These are phyloP conservation scores for Epizoanthus stellaris DNA, from an alignment of 92 coral and sea anemone species.

Conservation along the genomic window DNA sequence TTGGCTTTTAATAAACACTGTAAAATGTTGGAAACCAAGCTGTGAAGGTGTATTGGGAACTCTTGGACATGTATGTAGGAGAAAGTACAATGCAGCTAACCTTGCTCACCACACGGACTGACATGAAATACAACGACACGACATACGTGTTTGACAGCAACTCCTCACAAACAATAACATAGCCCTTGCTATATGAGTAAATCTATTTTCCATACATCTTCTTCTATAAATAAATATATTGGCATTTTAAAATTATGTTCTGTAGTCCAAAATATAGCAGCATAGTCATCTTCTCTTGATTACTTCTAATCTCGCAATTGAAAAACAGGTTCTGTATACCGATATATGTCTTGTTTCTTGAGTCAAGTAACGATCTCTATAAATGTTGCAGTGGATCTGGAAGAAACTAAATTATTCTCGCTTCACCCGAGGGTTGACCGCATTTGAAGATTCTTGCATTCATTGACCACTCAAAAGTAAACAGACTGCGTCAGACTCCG, in stretches of 20 bases:
- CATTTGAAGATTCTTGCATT: slow-evolving; percentile 13
- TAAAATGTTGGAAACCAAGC: no score
- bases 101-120: no score
- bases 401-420: not conserved
- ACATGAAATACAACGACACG: no score
- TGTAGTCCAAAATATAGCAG: not conserved
- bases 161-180: no score
- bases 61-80: no score
- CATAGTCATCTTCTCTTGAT: not conserved
- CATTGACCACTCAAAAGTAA: not conserved
- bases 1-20: no score
- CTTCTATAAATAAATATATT: not conserved
- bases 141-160: no score
- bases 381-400: not conserved
- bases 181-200: not conserved
- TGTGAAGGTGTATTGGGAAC: no score
- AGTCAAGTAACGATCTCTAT: not conserved
- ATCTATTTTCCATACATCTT: not conserved
- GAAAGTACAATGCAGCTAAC: no score
- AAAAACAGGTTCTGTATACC: not conserved
- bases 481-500: not conserved
- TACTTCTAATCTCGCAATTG: not conserved
- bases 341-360: not conserved
- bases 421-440: slow-evolving; percentile 7
- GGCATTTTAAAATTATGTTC: not conserved